Base-by-base conservation (phyloP, 2,797 vertebrate genomes). In the Melanotaenia parkinsoni region DNA sequence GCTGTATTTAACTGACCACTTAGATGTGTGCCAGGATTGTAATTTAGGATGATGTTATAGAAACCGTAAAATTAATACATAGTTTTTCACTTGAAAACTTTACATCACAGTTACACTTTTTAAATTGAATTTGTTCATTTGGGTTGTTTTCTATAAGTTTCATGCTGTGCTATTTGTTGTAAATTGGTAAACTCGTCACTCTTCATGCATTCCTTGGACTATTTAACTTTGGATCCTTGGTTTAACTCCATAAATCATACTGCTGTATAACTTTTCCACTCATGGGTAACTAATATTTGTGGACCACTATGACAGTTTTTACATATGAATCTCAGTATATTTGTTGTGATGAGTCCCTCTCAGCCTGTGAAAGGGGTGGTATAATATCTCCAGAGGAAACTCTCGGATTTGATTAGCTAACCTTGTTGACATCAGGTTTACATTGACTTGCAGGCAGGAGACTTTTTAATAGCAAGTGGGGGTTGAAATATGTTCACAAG, bases 401-500 rank as follows among this genome's bases (percentile, higher is more conserved):
- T n/a, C 40, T 45, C n/a, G 1, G 45, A 9, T 38, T 58, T 58
- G 18, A 47, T 24, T 53, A 54, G 60, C 59, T 5, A 51, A 61
- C 26, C 18, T 11, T 43, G 28, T 35, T 73, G 38, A n/a, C 32
- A 32, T 14, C 0, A 28, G 30, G 24, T 59, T 72, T 63, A 30
- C 53, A 35, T 56, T 12, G 3, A 66, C 18, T 60, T 64, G 22
- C 0, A 59, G 54, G 26, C 33, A 59, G n/a, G 24, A 50, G 38
- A 54, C 20, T 9, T 47, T 67, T 61, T 70, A 57, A 58, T 63
- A 58, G 58, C 50, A 28, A 16, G 24, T 13, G 33, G 11, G 14
- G 28, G 37, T 50, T 54, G 6, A 53, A 67, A 22, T 9, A 57
- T 12, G 43, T 58, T 24, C 10, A 1, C 45, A 5, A 22, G 13